Conservation (phyloP, 2,888 invertebrate genomes). For the Limenitis camilla region DNA sequence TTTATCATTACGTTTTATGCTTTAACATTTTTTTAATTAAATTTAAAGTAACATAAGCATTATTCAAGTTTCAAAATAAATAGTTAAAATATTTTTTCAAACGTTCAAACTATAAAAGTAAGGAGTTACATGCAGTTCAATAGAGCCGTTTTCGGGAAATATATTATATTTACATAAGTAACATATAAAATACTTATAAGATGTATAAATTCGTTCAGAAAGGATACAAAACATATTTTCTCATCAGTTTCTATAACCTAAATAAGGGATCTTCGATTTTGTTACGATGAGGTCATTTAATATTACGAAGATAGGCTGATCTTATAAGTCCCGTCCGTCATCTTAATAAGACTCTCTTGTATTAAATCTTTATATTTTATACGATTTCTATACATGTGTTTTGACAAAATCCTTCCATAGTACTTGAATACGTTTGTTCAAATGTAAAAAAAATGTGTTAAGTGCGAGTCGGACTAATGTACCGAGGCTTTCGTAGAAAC, state of each 20-base stretch:
- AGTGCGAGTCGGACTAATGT: too few species aligned
- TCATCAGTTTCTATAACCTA: not conserved
- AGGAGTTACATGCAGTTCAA: too few species aligned
- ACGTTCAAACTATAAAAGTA: too few species aligned
- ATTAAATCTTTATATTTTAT: slow-evolving; percentile 10
- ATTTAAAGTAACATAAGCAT: too few species aligned
- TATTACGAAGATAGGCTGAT: slow-evolving; percentile 16
- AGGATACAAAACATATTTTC: slow-evolving; percentile 10
- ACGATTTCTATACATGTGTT: slow-evolving; percentile 4
- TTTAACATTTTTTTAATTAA: too few species aligned
- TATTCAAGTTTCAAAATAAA: too few species aligned
- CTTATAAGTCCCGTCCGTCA: slow-evolving; percentile 5
- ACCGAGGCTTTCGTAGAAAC: too few species aligned
- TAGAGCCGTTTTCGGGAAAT: too few species aligned
- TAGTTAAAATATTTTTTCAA: too few species aligned
- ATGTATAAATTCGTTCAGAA: slow-evolving; percentile 12
- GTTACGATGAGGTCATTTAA: slow-evolving; percentile 12
- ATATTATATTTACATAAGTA: not conserved
- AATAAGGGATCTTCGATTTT: slow-evolving; percentile 4
- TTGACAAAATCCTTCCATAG: not conserved
- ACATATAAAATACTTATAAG: slow-evolving; percentile 9
- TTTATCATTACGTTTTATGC: too few species aligned
- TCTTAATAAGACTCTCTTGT: slow-evolving; percentile 2
- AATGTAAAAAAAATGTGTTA: too few species aligned
- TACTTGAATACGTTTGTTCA: too few species aligned